Base-by-base conservation (phyloP, 2,113 vertebrate genomes). In the Xenopus laevis region DNA sequence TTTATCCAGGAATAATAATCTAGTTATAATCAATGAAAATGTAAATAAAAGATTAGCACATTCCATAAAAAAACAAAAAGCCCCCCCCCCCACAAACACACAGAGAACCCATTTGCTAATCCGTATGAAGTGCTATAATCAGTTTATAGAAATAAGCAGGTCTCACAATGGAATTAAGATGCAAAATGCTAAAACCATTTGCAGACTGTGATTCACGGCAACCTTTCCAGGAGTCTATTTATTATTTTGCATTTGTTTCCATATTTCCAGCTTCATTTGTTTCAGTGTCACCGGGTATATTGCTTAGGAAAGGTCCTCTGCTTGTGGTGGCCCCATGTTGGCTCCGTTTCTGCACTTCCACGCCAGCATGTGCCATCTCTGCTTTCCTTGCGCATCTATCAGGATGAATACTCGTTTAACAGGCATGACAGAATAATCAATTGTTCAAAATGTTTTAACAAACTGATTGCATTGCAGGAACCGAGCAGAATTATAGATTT, bases 351-450 rank as follows among this genome's bases (percentile, higher is more conserved):
- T 44, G 12, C 45, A 63, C 46, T 63, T 33, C 45, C 60, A 63
- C 33, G 70, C 70, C 58, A 9, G 21, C 16, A 53, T 59, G 18
- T 72, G 70, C 63, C 70, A 33, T 33, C 23, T 33, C 45, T 46
- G 61, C 30, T 63, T 53, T 53, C 52, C 63, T 33, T 53, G 59
- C 33, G 46, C 70, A 72, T 72, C 60, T 40, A 72, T 72, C 70
- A 72, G 58, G n/a, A 59, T 72, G 60, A 72, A 72, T 62, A 33
- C 46, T 62, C 61, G 63, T 72, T 64, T 72, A 63, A 12, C 60
- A 30, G 44, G 63, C 60, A 63, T 62, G 70, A 72, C 70, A 72
- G 59, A 72, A 64, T 72, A 72, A 72, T 72, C 70, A 60, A 72
- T 72, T 52, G 59, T 52, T 72, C 46, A 63, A 72, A 63, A 72